Conservation (phyloP, 2,888 invertebrate species). For the Rhagonycha fulva region DNA sequence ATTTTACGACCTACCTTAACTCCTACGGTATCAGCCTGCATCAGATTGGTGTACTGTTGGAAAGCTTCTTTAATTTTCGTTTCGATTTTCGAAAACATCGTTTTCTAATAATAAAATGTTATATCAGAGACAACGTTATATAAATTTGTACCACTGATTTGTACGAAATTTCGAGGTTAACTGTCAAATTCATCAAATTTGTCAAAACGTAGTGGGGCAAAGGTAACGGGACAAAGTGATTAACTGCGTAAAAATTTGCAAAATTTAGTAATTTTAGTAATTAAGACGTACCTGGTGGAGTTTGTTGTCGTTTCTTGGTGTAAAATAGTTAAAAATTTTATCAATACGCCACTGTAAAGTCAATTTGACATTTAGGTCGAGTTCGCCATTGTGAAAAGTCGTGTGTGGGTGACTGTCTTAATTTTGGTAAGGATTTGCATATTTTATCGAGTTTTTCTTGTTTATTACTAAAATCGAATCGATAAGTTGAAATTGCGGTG, state of each 20-base stretch:
- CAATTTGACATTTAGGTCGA: conserved; percentile 35
- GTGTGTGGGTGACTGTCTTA: conserved; percentile 19
- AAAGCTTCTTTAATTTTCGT: conserved; percentile 43
- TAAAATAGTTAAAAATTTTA: not conserved
- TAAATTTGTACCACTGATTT: no score
- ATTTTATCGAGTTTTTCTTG: not conserved
- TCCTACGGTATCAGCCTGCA: conserved; percentile 52
- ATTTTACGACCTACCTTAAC: conserved; percentile 46
- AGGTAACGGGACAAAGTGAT: not conserved
- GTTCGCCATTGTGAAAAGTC: conserved; percentile 41
- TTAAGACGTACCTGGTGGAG: not conserved
- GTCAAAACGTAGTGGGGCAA: not conserved
- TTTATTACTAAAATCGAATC: not conserved
- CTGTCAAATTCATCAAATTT: not conserved
- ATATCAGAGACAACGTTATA: no score
- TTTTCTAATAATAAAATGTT: conserved; percentile 1
- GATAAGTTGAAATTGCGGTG: not conserved
- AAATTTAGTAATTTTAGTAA: not conserved
- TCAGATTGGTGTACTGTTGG: conserved; percentile 44
- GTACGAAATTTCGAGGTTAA: not conserved
- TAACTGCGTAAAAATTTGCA: not conserved
- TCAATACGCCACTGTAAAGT: conserved; percentile 18
- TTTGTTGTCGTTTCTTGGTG: not conserved
- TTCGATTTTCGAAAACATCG: conserved; percentile 13
- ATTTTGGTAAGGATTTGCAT: not conserved